Conservation (phyloP, 30 jellyfish, hydroid and myxozoan species). For the Phacellophora camtschatica region DNA sequence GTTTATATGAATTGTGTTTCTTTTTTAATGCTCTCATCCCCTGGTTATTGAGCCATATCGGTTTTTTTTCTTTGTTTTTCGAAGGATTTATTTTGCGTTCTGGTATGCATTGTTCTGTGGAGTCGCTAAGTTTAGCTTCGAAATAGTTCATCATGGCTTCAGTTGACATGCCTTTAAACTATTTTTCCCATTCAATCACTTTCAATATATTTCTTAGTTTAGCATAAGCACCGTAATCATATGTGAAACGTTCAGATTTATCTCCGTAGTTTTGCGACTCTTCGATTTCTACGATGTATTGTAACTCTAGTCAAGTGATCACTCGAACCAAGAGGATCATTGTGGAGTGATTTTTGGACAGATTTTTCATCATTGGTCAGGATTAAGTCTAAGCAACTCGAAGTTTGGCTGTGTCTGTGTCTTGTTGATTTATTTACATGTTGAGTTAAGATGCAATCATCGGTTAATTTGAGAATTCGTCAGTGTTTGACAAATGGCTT, state of each 20-base stretch:
- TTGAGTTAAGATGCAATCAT: constrained; percentile 15
- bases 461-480: not conserved
- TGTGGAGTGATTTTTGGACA: not conserved
- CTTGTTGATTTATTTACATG: constrained; percentile 17
- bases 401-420: not conserved
- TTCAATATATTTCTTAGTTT: not conserved
- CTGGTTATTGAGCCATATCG: no score
- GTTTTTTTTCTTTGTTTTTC: no score
- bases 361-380: not conserved
- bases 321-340: constrained; percentile 9
- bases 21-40: no score
- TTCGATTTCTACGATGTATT: not conserved
- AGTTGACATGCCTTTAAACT: not conserved
- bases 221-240: constrained; percentile 5
- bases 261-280: not conserved
- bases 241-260: not conserved
- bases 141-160: not conserved
- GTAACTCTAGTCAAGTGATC: not conserved
- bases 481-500: not conserved
- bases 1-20: not conserved
- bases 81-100: not conserved
- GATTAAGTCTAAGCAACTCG: constrained; percentile 10
- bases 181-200: not conserved
- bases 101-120: not conserved
- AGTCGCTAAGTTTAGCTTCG: not conserved